These are phyloP conservation scores for Pseudomyrmex gracilis DNA, from an alignment of 1,140 invertebrate species.

Conservation along the genomic window DNA sequence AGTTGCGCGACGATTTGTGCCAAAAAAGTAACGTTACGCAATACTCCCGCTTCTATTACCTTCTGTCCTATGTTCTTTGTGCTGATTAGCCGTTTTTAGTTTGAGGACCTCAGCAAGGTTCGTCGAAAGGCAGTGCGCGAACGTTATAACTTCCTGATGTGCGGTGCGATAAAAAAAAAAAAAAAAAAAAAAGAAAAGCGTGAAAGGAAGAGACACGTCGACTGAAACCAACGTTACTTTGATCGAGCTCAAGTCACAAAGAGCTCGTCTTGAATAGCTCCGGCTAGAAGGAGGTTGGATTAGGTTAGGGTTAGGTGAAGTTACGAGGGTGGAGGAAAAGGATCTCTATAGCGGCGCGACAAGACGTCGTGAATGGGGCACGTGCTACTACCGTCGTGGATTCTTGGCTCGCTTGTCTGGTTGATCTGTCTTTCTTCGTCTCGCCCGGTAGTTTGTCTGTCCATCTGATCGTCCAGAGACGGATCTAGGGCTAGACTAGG, in stretches of 20 bases:
- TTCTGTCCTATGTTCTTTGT: background rate
- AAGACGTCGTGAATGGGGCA: conserved; percentile 78
- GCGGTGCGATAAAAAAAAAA: conserved; percentile 72
- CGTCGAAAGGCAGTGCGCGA: conserved; percentile 45
- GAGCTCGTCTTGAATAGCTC: conserved; percentile 78
- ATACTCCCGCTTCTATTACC: too few species aligned
- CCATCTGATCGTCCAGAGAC: conserved; percentile 51
- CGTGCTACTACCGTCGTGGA: conserved; percentile 79
- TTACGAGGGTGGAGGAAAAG: conserved; percentile 82
- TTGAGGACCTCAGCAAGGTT: conserved; percentile 29
- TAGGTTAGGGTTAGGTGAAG: conserved; percentile 79
- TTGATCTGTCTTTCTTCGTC: conserved; percentile 51
- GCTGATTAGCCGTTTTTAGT: conserved; percentile 62
- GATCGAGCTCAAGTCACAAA: conserved; percentile 72
- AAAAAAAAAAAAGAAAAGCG: conserved; percentile 68
- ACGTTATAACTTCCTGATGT: conserved; percentile 75
- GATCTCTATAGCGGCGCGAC: conserved; percentile 13
- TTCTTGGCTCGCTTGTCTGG: conserved; percentile 70
- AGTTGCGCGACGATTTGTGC: background rate
- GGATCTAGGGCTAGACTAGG: conserved; percentile 68
- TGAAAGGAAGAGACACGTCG: conserved; percentile 69
- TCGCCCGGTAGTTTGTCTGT: conserved; percentile 46
- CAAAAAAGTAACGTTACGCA: background rate
- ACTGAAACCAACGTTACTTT: conserved; percentile 60
- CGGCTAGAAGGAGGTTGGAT: conserved; percentile 75